A percentile compares a stretch with the other conserved stretches of the same genome.
Evolutionary conservation across 2,888 invertebrate genomes (phyloP).

Genomic region (Tenthredo amoena): DNA sequence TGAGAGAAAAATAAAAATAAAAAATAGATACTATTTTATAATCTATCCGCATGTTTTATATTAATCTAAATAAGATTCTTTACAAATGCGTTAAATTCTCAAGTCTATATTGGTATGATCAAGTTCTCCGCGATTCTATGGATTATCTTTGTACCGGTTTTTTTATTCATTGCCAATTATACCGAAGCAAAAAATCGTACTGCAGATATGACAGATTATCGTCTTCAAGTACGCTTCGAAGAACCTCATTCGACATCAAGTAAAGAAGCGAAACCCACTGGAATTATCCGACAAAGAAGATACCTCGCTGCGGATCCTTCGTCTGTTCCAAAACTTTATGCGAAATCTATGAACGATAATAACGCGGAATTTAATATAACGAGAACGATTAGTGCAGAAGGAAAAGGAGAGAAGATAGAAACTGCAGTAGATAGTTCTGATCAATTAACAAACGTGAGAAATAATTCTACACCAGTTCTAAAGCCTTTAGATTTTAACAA

Average conservation of each 20-base stretch:
- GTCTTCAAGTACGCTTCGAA: neutral
- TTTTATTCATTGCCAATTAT: conserved; percentile 53
- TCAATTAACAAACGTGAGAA: neutral
- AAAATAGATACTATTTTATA: conserved; percentile 21
- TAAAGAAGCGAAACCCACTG: neutral
- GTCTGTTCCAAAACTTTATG: neutral
- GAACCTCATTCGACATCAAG: neutral
- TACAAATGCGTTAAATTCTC: neutral
- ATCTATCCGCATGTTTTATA: conserved; percentile 4
- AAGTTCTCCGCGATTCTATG: conserved; percentile 55
- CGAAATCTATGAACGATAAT: neutral
- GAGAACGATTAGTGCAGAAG: neutral
- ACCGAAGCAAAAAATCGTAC: conserved; percentile 48
- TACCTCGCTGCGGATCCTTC: neutral
- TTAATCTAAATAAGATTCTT: neutral
- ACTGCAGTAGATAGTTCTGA: neutral
- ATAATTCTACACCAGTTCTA: neutral
- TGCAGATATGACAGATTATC: neutral
- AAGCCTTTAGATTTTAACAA: neutral
- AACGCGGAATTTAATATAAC: neutral
- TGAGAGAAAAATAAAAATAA: neutral
- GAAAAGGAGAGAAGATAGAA: neutral
- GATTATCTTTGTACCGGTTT: conserved; percentile 55
- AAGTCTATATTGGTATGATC: neutral
- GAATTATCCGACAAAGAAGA: neutral